A percentile compares a stretch with the other conserved stretches of the same genome.
phyloP scores from a whole-genome alignment of 1,140 invertebrate genomes.

The Himalopsyche phryganea region DNA sequence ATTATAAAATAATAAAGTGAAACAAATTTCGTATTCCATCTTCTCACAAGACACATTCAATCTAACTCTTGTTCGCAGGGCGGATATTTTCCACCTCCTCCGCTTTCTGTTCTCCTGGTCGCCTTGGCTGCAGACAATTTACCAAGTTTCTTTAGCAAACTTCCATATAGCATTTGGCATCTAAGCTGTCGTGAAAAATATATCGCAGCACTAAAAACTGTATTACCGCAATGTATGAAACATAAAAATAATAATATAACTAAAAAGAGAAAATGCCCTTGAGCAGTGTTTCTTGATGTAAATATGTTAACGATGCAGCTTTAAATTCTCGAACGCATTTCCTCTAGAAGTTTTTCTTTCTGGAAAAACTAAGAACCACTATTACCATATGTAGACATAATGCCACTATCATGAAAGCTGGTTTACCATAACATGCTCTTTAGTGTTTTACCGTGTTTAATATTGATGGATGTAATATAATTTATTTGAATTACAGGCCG shows the following conservation, averaged over 20 bases:
- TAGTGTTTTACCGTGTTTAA: too few relatives aligned
- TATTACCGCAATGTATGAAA: slow-evolving; percentile 25
- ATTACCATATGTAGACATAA: too few relatives aligned
- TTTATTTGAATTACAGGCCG: too few relatives aligned
- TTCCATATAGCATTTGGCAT: background rate
- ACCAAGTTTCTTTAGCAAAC: slow-evolving; percentile 1
- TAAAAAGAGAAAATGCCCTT: slow-evolving; percentile 1
- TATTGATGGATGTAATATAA: too few relatives aligned
- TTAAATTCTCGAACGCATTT: too few relatives aligned
- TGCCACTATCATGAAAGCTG: too few relatives aligned
- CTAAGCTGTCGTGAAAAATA: background rate
- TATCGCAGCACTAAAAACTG: slow-evolving; percentile 18
- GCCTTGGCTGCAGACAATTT: slow-evolving; percentile 5
- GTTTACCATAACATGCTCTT: too few relatives aligned
- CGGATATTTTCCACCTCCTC: background rate
- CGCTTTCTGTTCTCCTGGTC: too few relatives aligned
- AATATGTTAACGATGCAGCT: too few relatives aligned
- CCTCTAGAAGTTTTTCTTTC: too few relatives aligned
- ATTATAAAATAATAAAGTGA: slow-evolving; percentile 7
- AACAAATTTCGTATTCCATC: slow-evolving; percentile 9
- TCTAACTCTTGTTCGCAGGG: background rate
- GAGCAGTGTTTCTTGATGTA: background rate
- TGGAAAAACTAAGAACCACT: too few relatives aligned
- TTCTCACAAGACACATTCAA: slow-evolving; percentile 3
- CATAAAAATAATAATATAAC: slow-evolving; percentile 29